Conservation (phyloP, 2,797 vertebrate genomes). For the Myripristis murdjan region DNA sequence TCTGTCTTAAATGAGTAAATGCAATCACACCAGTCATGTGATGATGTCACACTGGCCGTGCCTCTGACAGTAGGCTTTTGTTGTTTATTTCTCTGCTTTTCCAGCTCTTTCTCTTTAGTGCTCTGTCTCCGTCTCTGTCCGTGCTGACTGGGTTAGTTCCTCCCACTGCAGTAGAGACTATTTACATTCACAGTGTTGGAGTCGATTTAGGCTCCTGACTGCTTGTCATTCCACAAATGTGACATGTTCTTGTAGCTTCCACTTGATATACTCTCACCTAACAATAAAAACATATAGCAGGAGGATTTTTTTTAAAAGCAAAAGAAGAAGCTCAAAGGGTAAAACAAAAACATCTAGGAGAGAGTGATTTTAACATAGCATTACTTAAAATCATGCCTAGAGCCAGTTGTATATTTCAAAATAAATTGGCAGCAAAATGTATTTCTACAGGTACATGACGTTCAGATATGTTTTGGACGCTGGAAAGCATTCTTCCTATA, state of each 20-base stretch:
- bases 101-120: not conserved
- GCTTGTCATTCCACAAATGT: conserved; percentile 17
- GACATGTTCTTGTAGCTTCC: not conserved
- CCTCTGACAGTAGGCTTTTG: conserved; percentile 57
- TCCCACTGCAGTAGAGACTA: not conserved
- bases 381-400: no score
- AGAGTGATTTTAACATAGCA: no score
- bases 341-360: no score
- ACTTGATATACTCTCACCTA: not conserved
- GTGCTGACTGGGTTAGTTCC: not conserved
- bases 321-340: not conserved
- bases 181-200: not conserved
- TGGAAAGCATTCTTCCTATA: no score
- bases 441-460: no score
- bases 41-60: conserved; percentile 57
- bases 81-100: conserved; percentile 18
- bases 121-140: not conserved
- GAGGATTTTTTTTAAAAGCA: not conserved
- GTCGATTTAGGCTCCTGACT: conserved; percentile 11
- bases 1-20: conserved; percentile 60
- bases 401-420: no score
- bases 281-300: not conserved
- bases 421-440: no score
- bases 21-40: conserved; percentile 71
- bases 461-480: no score